Base-by-base conservation (phyloP, 2,888 invertebrate species). In the Ganaspis brasiliensis region DNA sequence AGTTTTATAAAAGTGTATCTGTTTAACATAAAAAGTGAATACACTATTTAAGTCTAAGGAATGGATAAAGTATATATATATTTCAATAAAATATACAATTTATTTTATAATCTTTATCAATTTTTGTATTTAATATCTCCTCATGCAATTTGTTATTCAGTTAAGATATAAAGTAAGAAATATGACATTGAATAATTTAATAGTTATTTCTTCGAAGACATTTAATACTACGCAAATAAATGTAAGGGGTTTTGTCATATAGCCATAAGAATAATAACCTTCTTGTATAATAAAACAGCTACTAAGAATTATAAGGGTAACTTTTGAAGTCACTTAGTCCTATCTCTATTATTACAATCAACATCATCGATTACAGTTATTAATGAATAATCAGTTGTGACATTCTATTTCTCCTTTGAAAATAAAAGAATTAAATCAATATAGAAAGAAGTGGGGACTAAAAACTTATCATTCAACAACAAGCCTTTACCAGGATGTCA, bases 251-350 rank as follows among this genome's bases (percentile, higher is more conserved):
- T 49, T 49, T 49, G 14, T 49, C 16, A 2, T 0, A 49, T n/a
- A 49, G 49, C 49, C 49, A 49, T 49, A 49, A 49, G 49, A 52
- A 52, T n/a, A 52, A 52, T 52, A 16, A 19, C 19, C 52, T 16
- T 40, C 40, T 12, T 12, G 40, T 40, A 40, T 40, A 40, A 40
- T 40, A 40, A 12, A 40, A 40, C 1, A 40, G 9, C 9, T 40
- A 40, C 19, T 9, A 19, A 52, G 52, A 52, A 52, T 9, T 9
- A 19, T 8, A 19, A 52, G 49, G 49, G n/a, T 5, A 9, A n/a
- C 52, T 52, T 52, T 52, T 52, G 19, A 52, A 9, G 19, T 16
- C 14, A 45, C 6, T 31, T 31, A 31, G 6, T 31, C 31, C 3
- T 31, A 31, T 31, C 31, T 31, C 31, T 31, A 31, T 31, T 31